phyloP scores from a whole-genome alignment of 2,113 vertebrate species.

The Solenodon paradoxus region DNA sequence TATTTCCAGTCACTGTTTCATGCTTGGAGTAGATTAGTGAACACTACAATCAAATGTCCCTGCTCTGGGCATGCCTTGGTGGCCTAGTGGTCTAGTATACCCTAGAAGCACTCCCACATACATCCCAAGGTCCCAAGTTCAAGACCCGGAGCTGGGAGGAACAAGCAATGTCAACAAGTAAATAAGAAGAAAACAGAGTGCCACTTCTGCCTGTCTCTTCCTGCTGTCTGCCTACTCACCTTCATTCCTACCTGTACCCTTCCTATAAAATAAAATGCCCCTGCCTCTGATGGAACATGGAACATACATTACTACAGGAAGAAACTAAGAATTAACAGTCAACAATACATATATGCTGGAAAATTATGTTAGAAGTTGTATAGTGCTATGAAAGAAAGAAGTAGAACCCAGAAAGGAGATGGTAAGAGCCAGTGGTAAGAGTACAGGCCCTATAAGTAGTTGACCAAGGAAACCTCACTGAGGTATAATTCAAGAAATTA shows the following conservation, averaged over 20 bases:
- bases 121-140: no score
- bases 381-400: not conserved
- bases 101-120: no score
- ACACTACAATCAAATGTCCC: not conserved
- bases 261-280: no score
- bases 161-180: no score
- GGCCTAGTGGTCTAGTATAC: no score
- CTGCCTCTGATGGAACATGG: not conserved
- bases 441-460: not conserved
- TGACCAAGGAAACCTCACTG: not conserved
- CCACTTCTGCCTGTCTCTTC: no score
- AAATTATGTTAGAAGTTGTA: not conserved
- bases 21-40: not conserved
- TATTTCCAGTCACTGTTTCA: not conserved
- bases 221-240: no score
- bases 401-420: not conserved
- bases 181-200: no score
- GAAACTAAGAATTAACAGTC: not conserved
- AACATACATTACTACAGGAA: not conserved
- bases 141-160: no score
- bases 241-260: no score
- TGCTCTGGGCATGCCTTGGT: no score
- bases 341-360: not conserved
- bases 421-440: not conserved
- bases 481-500: not conserved